Base-by-base conservation (phyloP, 2,797 vertebrate genomes). In the Pempheris klunzingeri region DNA sequence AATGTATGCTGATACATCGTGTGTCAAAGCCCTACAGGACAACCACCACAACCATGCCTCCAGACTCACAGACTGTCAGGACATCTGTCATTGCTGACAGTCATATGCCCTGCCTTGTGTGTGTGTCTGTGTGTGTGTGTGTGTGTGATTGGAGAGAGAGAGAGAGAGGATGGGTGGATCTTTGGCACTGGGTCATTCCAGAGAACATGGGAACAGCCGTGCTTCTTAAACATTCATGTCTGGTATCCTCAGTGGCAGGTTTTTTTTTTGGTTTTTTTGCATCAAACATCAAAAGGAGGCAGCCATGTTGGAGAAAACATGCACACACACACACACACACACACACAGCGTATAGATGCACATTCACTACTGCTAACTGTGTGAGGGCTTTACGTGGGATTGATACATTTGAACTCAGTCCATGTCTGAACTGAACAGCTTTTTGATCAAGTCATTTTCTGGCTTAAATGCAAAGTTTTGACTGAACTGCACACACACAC, bases 71-170 rank as follows among this genome's bases (percentile, higher is more conserved):
- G 93, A 90, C 93, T 95, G 94, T 94, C 88, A 88, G 87, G 94
- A 94, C 94, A 96, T 95, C 95, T 96, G 95, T 90, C 92, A 93
- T 88, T 55, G 93, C 92, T 93, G 90, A 91, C 90, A 93, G 94
- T 93, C 92, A 93, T 93, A 88, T 92, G 91, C 85, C 67, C 82
- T 53, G 68, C 80, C 73, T 14, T 79, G 79, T 80, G 68, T 81
- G 63, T 84, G 77, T 81, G 15, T 77, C 71, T 61, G 76, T 74
- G 77, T 71, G 60, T 53, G 73, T 75, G 72, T 66, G 53, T 69
- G 55, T 53, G 65, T 68, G 67, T 77, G 41, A 65, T 80, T 59
- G 71, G 18, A n/a, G 49, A 20, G 61, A 58, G 49, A 76, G 67
- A 69, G 62, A 67, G 55, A 57, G 38, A 47, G 94, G 92, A 70